These are phyloP conservation scores for Bergia sp. DNA, from an alignment of 92 coral and sea anemone genomes.

Conservation along the genomic window DNA sequence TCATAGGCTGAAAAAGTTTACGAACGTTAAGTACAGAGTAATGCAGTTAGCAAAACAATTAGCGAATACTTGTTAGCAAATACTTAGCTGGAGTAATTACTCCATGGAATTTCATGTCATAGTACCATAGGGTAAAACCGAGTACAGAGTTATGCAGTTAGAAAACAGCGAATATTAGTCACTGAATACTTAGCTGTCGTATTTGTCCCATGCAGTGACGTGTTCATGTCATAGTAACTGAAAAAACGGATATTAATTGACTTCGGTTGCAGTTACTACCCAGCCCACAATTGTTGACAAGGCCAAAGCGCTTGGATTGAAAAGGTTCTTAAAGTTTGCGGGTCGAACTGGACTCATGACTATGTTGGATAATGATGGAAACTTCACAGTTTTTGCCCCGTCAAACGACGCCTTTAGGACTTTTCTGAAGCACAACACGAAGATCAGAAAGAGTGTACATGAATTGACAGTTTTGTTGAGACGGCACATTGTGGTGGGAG, in stretches of 20 bases:
- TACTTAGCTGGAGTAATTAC: background rate
- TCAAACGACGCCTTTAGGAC: conserved; percentile 31
- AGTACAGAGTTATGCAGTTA: background rate
- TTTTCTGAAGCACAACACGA: background rate
- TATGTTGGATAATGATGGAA: conserved; percentile 34
- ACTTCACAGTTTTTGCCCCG: conserved; percentile 47
- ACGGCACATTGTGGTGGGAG: conserved; percentile 34
- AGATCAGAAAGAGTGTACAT: background rate
- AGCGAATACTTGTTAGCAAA: background rate
- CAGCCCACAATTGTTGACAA: conserved; percentile 15
- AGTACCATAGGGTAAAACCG: no score
- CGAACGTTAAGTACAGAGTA: background rate
- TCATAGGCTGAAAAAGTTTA: background rate
- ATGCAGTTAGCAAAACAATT: background rate
- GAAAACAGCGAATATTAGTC: background rate
- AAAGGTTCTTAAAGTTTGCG: conserved; percentile 14
- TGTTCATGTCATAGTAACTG: no score
- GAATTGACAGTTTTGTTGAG: conserved; percentile 16
- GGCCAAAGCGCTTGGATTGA: conserved; percentile 17
- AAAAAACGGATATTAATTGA: background rate
- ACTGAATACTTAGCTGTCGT: background rate
- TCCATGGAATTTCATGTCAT: background rate
- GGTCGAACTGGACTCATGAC: background rate
- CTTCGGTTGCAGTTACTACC: conserved; percentile 1
- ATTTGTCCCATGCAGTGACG: background rate